Conservation (phyloP, 2,888 invertebrate genomes). For the Celastrina argiolus region DNA sequence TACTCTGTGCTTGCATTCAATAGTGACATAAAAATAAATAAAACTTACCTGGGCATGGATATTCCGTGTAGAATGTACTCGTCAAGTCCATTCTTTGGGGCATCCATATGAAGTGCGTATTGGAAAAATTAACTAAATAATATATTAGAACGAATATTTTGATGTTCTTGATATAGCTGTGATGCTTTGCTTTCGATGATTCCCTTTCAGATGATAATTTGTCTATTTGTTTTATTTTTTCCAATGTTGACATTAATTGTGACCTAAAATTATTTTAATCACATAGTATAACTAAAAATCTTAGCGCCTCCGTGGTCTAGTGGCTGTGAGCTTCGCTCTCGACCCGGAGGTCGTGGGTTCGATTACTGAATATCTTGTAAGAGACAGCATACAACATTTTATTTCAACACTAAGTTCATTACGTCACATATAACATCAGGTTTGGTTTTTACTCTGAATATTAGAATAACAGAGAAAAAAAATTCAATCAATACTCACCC, state of each 20-base stretch:
- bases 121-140: neutral
- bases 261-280: neutral
- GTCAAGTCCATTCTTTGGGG: conserved; percentile 18
- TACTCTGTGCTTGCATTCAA: no score
- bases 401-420: no score
- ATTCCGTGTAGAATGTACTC: neutral
- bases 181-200: neutral
- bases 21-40: neutral
- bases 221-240: conserved; percentile 13
- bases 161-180: neutral
- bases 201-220: neutral
- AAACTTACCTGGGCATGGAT: conserved; percentile 17
- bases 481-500: conserved; percentile 1
- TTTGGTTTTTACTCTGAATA: no score
- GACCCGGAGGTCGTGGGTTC: no score
- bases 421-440: no score
- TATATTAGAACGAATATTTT: conserved; percentile 2
- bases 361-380: no score
- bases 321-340: no score
- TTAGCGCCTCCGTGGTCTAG: no score
- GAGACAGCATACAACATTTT: no score
- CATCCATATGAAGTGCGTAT: neutral
- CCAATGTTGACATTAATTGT: conserved; percentile 1
- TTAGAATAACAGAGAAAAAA: no score
- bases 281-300: no score